Evolutionary conservation across 2,797 vertebrate genomes (phyloP), one percentile per base, ranked within the genome.

Genomic region (Arctocebus calabarensis): DNA sequence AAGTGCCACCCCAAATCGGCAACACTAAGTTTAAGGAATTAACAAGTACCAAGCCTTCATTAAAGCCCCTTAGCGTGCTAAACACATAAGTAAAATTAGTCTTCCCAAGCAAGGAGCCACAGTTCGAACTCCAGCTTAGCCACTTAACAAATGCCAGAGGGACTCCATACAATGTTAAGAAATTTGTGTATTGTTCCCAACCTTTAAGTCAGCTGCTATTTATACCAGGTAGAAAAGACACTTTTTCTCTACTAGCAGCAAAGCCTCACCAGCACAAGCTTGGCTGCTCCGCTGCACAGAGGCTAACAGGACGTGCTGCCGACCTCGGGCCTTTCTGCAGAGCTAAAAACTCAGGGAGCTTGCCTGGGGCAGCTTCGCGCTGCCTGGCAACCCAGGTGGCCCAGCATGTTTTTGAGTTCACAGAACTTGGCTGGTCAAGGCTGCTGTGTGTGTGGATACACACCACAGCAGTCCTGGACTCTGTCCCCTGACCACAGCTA

Each of bases 391-490:
- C 23, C 23, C 5, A 3, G 22, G 52, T 37, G 55, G 77, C 52
- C 48, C 22, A 17, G n/a, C 1, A 2, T 40, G 9, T 25, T 34
- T 16, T 19, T 8, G 1, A 57, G 23, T 3, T 4, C 25, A 37
- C 22, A 0, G 16, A 10, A 59, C n/a, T 14, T 19, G 16, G 34
- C 13, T 55, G 9, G 23, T 0, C 48, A 4, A 2, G 55, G 2
- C 13, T 74, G 71, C 12, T 27, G 23, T 40, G 34, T 13, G 8
- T 12, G 8, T 16, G 13, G 52, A 79, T 19, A 10, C 3, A 43
- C 57, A 29, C 25, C 14, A 9, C 29, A 0, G 1, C 11, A 20
- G 5, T 1, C 45, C 25, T 40, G 1, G 1, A 3, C 1, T 52
- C 71, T 34, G 45, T 17, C 45, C 61, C 16, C 48, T 1, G 10